phyloP scores from a whole-genome alignment of 2,888 invertebrate genomes.

The Argyresthia albistria region DNA sequence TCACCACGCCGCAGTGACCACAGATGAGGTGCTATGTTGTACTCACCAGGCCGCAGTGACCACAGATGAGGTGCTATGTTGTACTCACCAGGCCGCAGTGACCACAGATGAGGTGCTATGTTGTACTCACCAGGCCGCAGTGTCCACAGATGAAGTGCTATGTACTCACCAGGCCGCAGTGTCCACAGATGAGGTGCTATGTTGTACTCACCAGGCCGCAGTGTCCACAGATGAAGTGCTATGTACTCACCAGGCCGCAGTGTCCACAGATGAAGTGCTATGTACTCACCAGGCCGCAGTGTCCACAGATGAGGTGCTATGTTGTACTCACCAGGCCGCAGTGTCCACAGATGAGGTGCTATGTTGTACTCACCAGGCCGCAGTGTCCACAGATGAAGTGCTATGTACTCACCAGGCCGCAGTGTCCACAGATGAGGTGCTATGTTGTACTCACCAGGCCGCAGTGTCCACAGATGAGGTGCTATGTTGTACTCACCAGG shows the following conservation, averaged over 20 bases:
- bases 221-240: conserved; percentile 94
- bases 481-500: conserved; percentile 91
- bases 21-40: conserved; percentile 94
- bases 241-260: conserved; percentile 86
- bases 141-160: conserved; percentile 94
- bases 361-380: conserved; percentile 88
- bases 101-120: conserved; percentile 96
- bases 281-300: conserved; percentile 87
- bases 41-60: conserved; percentile 88
- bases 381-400: conserved; percentile 92
- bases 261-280: conserved; percentile 94
- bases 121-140: conserved; percentile 83
- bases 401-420: conserved; percentile 90
- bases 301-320: conserved; percentile 95
- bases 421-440: conserved; percentile 92
- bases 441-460: conserved; percentile 90
- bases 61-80: conserved; percentile 94
- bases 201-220: conserved; percentile 85
- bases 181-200: conserved; percentile 95
- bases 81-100: conserved; percentile 82
- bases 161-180: conserved; percentile 87
- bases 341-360: conserved; percentile 94
- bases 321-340: conserved; percentile 85
- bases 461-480: conserved; percentile 93
- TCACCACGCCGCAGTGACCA: conserved; percentile 88